phyloP scores from a whole-genome alignment of 2,888 invertebrate species.

The Spilarctia lutea region DNA sequence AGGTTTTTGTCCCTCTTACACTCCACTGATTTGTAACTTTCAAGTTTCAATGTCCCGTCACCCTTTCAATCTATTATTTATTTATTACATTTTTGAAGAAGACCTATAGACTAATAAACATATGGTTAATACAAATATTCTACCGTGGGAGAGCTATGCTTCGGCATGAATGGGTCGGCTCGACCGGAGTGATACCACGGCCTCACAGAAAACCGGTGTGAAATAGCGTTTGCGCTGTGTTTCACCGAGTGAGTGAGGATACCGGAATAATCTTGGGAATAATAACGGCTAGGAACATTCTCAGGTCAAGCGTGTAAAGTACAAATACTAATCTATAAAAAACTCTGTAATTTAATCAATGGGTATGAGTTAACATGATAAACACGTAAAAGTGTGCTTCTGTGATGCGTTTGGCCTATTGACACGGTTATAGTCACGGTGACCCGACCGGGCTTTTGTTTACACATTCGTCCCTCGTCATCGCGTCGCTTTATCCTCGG shows the following conservation, averaged over 20 bases:
- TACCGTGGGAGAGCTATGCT: no score
- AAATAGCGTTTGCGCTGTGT: no score
- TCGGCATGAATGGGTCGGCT: no score
- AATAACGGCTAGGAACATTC: no score
- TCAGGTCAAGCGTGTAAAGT: no score
- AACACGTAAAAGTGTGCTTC: neutral
- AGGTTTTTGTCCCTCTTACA: conserved; percentile 50
- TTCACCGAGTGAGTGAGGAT: no score
- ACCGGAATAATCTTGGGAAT: no score
- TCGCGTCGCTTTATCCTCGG: neutral
- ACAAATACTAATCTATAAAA: neutral
- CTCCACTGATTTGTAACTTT: conserved; percentile 27
- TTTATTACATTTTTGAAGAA: no score
- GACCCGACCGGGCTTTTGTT: neutral
- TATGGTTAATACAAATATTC: no score
- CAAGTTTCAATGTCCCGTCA: conserved; percentile 25
- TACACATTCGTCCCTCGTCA: neutral
- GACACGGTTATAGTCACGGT: neutral
- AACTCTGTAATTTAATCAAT: neutral
- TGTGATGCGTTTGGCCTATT: neutral
- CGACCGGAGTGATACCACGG: no score
- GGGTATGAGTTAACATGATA: neutral
- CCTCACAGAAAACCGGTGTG: no score
- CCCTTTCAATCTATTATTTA: conserved; percentile 12
- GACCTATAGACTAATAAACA: no score